Percentiles rank a stretch among this genome's conserved stretches.
Evolutionary conservation across 2,113 vertebrate species (phyloP).

Genomic region (Patagioenas fasciata): DNA sequence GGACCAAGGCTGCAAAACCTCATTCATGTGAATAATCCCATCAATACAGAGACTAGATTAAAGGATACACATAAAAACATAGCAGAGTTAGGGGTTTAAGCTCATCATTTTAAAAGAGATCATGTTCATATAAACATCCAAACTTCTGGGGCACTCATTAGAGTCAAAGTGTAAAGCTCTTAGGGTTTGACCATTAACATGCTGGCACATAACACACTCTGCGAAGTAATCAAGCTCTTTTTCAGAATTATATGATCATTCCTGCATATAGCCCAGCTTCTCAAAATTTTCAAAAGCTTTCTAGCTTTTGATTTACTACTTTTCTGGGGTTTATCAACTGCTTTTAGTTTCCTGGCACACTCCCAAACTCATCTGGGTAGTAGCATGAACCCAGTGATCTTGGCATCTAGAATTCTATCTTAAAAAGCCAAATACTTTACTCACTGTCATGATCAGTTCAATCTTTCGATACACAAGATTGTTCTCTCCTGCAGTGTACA

Average conservation of each 20-base stretch:
- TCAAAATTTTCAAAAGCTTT: constrained; percentile 8
- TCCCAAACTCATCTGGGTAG: constrained; percentile 61
- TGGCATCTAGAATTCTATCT: constrained; percentile 61
- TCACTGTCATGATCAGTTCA: constrained; percentile 17
- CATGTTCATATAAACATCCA: background rate
- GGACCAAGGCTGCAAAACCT: background rate
- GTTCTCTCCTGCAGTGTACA: background rate
- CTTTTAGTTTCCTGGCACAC: constrained; percentile 65
- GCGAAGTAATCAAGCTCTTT: background rate
- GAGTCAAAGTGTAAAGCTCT: background rate
- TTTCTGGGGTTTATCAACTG: constrained; percentile 65
- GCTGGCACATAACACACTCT: background rate
- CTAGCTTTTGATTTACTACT: constrained; percentile 55
- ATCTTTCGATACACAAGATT: constrained; percentile 10
- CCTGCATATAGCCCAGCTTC: background rate
- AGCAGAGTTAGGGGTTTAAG: background rate
- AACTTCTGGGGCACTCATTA: background rate
- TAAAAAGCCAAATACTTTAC: constrained; percentile 61
- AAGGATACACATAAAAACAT: constrained; percentile 1
- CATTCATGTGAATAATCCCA: background rate
- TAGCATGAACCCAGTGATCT: constrained; percentile 57
- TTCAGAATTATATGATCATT: background rate
- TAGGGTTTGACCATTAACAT: background rate
- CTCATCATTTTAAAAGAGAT: background rate
- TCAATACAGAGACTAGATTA: background rate